Evolutionary conservation across 2,888 invertebrate genomes (phyloP).

Genomic region (Trisateles emortualis): DNA sequence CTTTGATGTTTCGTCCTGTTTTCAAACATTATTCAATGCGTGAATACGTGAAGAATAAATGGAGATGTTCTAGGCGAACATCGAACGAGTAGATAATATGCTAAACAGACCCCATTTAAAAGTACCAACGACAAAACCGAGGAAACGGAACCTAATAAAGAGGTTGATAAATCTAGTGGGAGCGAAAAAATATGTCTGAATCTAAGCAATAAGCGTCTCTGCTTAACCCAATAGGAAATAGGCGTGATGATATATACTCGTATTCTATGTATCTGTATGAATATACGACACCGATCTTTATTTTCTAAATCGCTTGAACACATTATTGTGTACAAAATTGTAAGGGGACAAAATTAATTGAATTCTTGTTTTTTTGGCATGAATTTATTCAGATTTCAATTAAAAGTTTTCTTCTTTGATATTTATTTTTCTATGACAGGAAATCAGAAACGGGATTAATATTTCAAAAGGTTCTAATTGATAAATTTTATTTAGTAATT

Average conservation of each 20-base stretch:
- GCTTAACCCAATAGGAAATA: no score
- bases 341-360: constrained; percentile 1
- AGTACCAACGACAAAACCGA: no score
- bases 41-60: constrained; percentile 1
- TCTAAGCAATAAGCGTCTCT: no score
- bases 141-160: no score
- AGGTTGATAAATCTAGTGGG: no score
- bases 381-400: constrained; percentile 1
- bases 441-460: constrained; percentile 2
- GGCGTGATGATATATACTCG: no score
- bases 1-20: constrained; percentile 93
- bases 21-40: constrained; percentile 17
- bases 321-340: not conserved
- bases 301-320: not conserved
- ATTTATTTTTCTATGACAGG: not conserved
- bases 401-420: constrained; percentile 8
- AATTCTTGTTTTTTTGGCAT: constrained; percentile 3
- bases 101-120: no score
- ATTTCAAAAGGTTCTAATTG: not conserved
- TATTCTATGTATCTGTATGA: no score
- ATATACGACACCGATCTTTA: not conserved
- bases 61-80: no score
- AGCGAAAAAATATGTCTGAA: no score
- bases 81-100: no score
- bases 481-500: no score